Conservation (phyloP, 2,113 vertebrate genomes). For the Sialia sialis region DNA sequence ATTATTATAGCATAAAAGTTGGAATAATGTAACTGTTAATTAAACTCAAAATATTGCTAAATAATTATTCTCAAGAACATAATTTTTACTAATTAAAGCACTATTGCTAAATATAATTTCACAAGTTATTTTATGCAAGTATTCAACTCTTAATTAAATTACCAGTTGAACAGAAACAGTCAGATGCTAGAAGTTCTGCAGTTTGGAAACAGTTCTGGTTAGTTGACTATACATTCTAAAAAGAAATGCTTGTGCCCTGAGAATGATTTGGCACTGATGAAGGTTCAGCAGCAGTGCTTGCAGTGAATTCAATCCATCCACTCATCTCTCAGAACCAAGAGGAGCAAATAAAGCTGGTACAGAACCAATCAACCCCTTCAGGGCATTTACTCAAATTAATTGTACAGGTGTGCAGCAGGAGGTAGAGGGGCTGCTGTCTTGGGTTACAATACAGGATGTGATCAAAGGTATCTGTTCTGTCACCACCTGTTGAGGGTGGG, state of each 20-base stretch:
- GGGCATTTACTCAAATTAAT: neutral
- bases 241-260: neutral
- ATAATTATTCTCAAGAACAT: constrained; percentile 24
- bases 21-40: constrained; percentile 37
- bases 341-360: neutral
- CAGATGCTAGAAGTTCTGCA: neutral
- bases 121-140: neutral
- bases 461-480: too few species aligned
- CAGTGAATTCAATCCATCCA: neutral
- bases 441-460: too few species aligned
- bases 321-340: neutral
- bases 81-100: constrained; percentile 48
- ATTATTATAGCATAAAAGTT: constrained; percentile 34
- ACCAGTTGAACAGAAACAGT: neutral
- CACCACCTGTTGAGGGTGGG: too few species aligned
- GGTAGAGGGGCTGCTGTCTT: neutral
- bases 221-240: neutral
- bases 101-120: constrained; percentile 33
- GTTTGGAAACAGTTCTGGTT: neutral
- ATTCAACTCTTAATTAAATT: neutral
- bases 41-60: constrained; percentile 43
- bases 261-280: neutral
- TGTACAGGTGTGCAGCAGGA: neutral
- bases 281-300: neutral
- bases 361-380: neutral